Base-by-base conservation (phyloP, 2,113 vertebrate species). In the Elephantulus edwardii region DNA sequence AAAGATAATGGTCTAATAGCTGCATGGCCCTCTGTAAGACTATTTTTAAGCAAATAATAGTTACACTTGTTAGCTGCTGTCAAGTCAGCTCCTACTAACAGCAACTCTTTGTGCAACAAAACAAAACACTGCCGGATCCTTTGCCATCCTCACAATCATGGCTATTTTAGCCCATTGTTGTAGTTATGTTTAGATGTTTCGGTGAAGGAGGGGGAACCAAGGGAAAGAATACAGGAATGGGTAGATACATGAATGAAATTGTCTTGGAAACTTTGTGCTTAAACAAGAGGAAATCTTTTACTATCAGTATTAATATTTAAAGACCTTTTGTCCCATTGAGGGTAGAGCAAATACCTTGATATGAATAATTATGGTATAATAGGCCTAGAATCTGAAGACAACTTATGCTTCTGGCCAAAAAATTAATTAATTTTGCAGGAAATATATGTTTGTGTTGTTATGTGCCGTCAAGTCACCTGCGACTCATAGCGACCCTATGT, bases 271-370 rank as follows among this genome's bases (percentile, higher is more conserved):
- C 19, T 74, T 94, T 82, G 22, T 82, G 56, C 79, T 94, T 56
- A 68, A 2, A 64, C 1, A 46, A 38, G 22, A 85, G 6, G 62
- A 71, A 70, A 70, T 22, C 72, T 88, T 48, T 77, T 5, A 66
- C 13, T 60, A 20, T 58, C 4, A 92, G 42, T 81, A 30, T 76
- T 81, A 79, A 66, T 77, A 90, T 88, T 14, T 70, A 87, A 89
- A 60, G 42, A 79, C 16, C 30, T 83, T 60, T 60, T 84, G 44
- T 12, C 3, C 0, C 19, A 78, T 13, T 66, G 28, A 77, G 6
- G 66, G 2, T 68, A 68, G 20, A 20, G 64, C 40, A 72, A 46
- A 62, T 79, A 14, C 20, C 33, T 93, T 4, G 4, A 52, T 64
- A 77, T 60, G 19, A 84, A 86, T 68, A 77, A 48, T 6, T 56